phyloP scores from a whole-genome alignment of 2,797 vertebrate genomes.

The Antennarius maculatus region DNA sequence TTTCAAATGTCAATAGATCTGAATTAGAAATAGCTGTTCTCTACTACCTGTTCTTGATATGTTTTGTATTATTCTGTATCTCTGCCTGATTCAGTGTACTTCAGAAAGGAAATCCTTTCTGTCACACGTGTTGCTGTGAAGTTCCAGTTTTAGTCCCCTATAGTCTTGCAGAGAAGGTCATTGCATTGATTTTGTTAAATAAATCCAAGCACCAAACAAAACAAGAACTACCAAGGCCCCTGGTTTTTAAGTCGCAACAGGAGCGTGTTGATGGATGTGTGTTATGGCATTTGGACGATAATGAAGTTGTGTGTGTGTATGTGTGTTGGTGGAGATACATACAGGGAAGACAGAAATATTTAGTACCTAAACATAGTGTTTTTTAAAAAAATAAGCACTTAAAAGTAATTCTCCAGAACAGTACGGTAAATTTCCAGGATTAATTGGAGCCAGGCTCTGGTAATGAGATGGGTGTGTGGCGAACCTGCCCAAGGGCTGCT shows the following conservation, averaged over 20 bases:
- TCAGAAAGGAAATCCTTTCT: not conserved
- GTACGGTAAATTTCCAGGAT: slow-evolving; percentile 44
- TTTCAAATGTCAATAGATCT: too few relatives aligned
- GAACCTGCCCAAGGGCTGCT: slow-evolving; percentile 41
- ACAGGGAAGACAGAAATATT: slow-evolving; percentile 6
- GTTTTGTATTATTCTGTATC: not conserved
- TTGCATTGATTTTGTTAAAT: slow-evolving; percentile 42
- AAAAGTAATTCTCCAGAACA: slow-evolving; percentile 18
- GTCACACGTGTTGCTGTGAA: not conserved
- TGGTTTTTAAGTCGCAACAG: not conserved
- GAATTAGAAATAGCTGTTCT: too few relatives aligned
- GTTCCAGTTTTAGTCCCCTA: not conserved
- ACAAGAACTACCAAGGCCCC: not conserved
- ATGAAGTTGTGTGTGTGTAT: not conserved
- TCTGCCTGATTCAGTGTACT: not conserved
- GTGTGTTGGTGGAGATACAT: not conserved
- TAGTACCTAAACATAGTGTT: slow-evolving; percentile 10
- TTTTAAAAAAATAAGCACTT: slow-evolving; percentile 35
- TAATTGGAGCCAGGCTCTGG: slow-evolving; percentile 54
- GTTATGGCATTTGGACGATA: too few relatives aligned
- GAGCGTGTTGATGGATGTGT: not conserved
- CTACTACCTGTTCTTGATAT: not conserved
- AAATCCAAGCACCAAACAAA: not conserved
- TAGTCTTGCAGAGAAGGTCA: slow-evolving; percentile 17
- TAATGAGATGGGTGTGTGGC: slow-evolving; percentile 22